Conservation (phyloP, 2,797 vertebrate species). For the Brachyrhaphis roseni region DNA sequence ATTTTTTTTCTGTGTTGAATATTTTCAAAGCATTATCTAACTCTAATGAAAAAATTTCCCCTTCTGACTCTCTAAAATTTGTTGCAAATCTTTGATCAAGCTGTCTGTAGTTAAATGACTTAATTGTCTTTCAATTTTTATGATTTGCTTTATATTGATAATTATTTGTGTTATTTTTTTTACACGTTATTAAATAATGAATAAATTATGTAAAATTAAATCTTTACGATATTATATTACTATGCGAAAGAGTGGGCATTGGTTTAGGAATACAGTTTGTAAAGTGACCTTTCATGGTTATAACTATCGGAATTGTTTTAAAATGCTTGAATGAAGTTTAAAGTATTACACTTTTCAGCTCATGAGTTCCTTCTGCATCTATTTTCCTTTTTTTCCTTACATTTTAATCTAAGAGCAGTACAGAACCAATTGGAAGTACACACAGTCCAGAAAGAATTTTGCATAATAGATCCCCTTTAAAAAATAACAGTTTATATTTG, state of each 20-base stretch:
- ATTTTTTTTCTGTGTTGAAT: neutral
- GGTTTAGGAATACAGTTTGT: neutral
- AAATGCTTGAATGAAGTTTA: neutral
- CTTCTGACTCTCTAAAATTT: neutral
- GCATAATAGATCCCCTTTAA: no score
- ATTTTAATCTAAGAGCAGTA: no score
- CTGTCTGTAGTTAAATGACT: neutral
- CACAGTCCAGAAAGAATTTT: neutral
- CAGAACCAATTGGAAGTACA: no score
- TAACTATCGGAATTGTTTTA: no score
- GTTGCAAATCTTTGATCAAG: neutral
- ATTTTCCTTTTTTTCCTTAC: neutral
- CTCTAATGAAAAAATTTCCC: neutral
- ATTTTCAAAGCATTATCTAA: neutral
- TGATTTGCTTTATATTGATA: neutral
- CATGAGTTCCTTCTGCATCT: neutral
- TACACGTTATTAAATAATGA: neutral
- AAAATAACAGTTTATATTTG: neutral
- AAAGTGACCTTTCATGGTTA: neutral
- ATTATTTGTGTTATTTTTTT: neutral
- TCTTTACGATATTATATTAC: neutral
- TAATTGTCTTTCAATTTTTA: neutral
- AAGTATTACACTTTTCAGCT: neutral
- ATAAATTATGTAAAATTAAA: neutral
- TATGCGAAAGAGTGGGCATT: neutral